Evolutionary conservation across 2,113 vertebrate genomes (phyloP), one percentile per base, ranked within the genome.

Genomic region (Pao palembangensis): DNA sequence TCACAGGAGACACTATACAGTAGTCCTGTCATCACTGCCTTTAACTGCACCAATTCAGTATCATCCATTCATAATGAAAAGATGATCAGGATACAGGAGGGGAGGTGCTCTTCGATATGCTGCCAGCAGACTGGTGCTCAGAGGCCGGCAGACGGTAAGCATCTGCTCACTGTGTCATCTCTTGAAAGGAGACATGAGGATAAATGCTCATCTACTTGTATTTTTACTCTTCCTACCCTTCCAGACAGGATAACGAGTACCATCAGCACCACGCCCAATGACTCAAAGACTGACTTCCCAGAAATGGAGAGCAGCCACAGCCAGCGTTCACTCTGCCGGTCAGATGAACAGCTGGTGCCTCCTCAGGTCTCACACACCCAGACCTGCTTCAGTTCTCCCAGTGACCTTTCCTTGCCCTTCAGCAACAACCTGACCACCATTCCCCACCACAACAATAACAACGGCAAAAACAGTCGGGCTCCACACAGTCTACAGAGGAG

Each of bases 1-100:
- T 61, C 11, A 60, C 91, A 98, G 95, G 94, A 96, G 82, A 83
- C 92, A 48, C 83, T 93, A 21, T 93, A 91, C 88, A 83, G 82
- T 18, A 91, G 91, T 69, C 93, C 92, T 46, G 84, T 92, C 52
- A 91, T 91, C 78, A 80, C 83, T 66, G 92, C 92, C 80, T 85
- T 94, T 81, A 94, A 88, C 76, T 80, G 81, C 89, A 90, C 92
- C 84, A 76, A 50, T 55, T 75, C 90, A 68, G 87, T 91, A n/a
- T 81, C 92, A n/a, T 88, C 91, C 0, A 91, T 93, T 64, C 93
- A 93, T 71, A 92, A 96, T 71, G 94, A 95, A 8, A 82, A 82
- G 80, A 90, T 89, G 19, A 90, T 93, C 67, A 81, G 88, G 67
- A 87, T 91, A 66, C 82, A 66, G 67, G 94, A 96, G 23, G 89